phyloP scores from a whole-genome alignment of 1,140 invertebrate species.

The Penaeus indicus region DNA sequence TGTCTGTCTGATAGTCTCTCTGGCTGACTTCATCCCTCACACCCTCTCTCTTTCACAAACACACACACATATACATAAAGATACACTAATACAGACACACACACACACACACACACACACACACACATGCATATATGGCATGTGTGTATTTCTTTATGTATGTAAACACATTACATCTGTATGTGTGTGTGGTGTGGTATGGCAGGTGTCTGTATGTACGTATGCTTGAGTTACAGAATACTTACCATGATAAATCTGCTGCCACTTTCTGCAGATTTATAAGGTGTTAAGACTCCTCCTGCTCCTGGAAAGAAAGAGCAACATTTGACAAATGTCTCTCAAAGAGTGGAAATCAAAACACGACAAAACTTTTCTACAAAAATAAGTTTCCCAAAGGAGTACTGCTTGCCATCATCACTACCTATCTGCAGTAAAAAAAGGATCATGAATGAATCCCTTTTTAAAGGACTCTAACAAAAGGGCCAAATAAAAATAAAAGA shows the following conservation, averaged over 20 bases:
- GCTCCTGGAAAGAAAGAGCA: neutral
- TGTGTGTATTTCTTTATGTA: neutral
- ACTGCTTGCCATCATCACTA: too few species aligned
- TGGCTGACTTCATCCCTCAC: neutral
- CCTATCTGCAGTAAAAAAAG: too few species aligned
- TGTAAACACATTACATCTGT: neutral
- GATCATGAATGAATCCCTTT: too few species aligned
- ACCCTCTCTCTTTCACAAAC: neutral
- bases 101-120: neutral
- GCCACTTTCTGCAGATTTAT: conserved; percentile 12
- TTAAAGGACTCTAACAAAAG: too few species aligned
- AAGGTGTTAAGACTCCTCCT: neutral
- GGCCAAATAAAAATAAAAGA: too few species aligned
- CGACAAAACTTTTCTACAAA: neutral
- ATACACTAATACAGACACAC: conserved; percentile 28
- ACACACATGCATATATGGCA: neutral
- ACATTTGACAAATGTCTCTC: neutral
- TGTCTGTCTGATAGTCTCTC: too few species aligned
- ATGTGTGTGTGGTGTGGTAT: neutral
- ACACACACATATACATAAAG: neutral
- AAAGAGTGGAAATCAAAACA: neutral
- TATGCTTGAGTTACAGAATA: neutral
- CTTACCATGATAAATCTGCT: neutral
- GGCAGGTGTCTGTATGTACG: neutral
- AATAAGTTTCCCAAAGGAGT: too few species aligned